Evolutionary conservation across 2,888 invertebrate species (phyloP).

Genomic region (Deilephila porcellus): DNA sequence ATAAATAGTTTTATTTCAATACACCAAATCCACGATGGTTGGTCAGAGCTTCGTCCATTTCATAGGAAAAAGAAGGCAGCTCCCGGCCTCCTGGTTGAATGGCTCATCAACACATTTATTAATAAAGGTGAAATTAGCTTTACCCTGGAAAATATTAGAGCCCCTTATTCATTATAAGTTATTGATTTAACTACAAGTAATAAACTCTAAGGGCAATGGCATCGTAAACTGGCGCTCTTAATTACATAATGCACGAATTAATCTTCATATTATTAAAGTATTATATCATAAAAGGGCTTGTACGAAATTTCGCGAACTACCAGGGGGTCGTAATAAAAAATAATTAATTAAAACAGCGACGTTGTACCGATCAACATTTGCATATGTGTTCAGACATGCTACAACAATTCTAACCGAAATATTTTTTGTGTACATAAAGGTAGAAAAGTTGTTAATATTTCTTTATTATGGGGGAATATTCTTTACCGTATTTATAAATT

Average conservation of each 20-base stretch:
- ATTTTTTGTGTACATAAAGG: conserved; percentile 47
- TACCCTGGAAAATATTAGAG: too few relatives aligned
- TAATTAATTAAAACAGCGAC: conserved; percentile 53
- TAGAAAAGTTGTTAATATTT: conserved; percentile 37
- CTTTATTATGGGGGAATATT: too few relatives aligned
- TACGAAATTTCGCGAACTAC: not conserved
- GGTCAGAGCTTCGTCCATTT: too few relatives aligned
- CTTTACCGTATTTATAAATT: too few relatives aligned
- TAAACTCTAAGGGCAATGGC: not conserved
- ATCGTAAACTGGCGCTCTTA: conserved; percentile 2
- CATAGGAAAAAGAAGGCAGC: too few relatives aligned
- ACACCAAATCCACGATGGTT: too few relatives aligned
- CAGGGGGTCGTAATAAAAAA: conserved; percentile 47
- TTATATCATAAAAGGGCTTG: not conserved
- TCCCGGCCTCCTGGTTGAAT: too few relatives aligned
- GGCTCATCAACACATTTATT: too few relatives aligned
- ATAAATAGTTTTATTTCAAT: too few relatives aligned
- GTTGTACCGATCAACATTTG: conserved; percentile 57
- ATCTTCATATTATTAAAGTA: not conserved
- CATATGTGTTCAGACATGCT: conserved; percentile 61
- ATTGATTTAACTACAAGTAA: not conserved
- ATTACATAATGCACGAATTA: conserved; percentile 6
- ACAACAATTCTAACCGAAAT: conserved; percentile 52
- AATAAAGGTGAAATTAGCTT: too few relatives aligned
- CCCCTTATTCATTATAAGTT: too few relatives aligned